Percentiles rank a stretch among this genome's conserved stretches.
Evolutionary conservation across 2,888 invertebrate species (phyloP).

Genomic region (Subacronicta megacephala): DNA sequence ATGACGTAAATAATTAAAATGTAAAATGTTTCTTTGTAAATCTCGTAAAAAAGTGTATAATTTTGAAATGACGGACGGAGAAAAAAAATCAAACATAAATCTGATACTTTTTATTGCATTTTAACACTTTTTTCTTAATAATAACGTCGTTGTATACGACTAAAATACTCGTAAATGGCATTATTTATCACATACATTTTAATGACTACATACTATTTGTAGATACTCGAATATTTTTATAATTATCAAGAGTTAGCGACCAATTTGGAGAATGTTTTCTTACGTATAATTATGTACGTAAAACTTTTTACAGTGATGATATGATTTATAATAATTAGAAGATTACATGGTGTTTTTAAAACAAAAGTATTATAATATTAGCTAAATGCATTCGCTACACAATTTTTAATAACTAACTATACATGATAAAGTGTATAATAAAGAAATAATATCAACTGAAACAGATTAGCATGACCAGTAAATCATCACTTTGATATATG

Average conservation of each 20-base stretch:
- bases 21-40: too few relatives aligned
- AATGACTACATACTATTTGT: conserved; percentile 55
- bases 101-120: conserved; percentile 57
- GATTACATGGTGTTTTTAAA: not conserved
- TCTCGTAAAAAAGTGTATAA: too few relatives aligned
- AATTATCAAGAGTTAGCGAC: conserved; percentile 33
- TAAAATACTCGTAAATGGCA: conserved; percentile 83
- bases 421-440: conserved; percentile 13
- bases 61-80: too few relatives aligned
- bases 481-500: conserved; percentile 7
- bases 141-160: conserved; percentile 61
- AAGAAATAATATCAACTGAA: conserved; percentile 10
- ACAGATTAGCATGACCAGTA: conserved; percentile 29
- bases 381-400: conserved; percentile 37
- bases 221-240: conserved; percentile 25
- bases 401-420: conserved; percentile 14
- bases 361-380: not conserved
- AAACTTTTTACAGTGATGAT: not conserved
- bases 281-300: conserved; percentile 16
- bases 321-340: not conserved
- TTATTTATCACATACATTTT: conserved; percentile 77
- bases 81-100: conserved; percentile 29
- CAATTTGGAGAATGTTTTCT: not conserved
- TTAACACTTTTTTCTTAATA: conserved; percentile 57
- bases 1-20: too few relatives aligned